Conservation (phyloP, 2,888 invertebrate genomes). For the Ceratothoa steindachneri region DNA sequence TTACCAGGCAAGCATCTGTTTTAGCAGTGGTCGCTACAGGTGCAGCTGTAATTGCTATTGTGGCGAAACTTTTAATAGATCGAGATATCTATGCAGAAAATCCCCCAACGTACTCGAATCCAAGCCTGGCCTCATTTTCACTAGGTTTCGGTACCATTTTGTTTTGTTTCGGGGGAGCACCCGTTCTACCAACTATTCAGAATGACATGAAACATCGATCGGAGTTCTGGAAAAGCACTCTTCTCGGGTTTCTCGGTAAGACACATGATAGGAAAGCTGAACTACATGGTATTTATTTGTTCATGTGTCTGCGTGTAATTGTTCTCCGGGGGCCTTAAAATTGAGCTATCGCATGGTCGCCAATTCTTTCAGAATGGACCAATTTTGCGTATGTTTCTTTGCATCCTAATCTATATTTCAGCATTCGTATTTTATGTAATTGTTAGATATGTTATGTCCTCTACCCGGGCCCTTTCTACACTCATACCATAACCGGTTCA, state of each 20-base stretch:
- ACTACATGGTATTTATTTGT: no score
- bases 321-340: no score
- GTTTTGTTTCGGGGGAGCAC: constrained; percentile 70
- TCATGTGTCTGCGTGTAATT: no score
- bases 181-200: constrained; percentile 73
- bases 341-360: no score
- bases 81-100: background rate
- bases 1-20: constrained; percentile 1
- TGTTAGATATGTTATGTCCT: no score
- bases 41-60: background rate
- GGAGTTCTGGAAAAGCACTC: constrained; percentile 56
- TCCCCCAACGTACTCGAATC: constrained; percentile 26
- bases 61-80: background rate
- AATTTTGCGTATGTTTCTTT: no score
- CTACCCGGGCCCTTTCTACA: no score
- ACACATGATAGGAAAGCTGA: background rate
- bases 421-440: no score
- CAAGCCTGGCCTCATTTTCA: constrained; percentile 34
- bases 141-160: constrained; percentile 66
- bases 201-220: constrained; percentile 67
- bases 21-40: background rate
- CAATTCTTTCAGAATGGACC: no score
- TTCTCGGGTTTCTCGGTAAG: constrained; percentile 27
- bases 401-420: no score
- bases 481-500: no score